phyloP scores from a whole-genome alignment of 2,888 invertebrate genomes.

The Pandemis heparana region DNA sequence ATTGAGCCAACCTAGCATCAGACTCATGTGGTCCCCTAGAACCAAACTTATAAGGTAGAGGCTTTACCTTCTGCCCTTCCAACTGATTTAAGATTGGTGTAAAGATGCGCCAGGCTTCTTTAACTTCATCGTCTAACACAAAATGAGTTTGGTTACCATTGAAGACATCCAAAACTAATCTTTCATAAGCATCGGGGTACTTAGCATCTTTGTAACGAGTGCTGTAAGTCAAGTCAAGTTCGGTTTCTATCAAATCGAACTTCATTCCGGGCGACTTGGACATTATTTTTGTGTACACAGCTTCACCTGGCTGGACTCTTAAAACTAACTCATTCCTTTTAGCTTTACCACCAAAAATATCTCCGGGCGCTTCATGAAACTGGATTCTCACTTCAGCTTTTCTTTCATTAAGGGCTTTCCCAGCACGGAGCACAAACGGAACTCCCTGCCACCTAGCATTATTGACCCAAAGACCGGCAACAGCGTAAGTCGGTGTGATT shows the following conservation, averaged over 20 bases:
- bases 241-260: slow-evolving; percentile 99
- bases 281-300: slow-evolving; percentile 99
- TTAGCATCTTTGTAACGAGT: slow-evolving; percentile 93
- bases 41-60: slow-evolving; percentile 94
- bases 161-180: slow-evolving; percentile 98
- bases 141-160: slow-evolving; percentile 99
- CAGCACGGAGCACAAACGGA: slow-evolving; percentile 98
- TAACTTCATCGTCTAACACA: slow-evolving; percentile 98
- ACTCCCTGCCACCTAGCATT: slow-evolving; percentile 99
- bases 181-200: slow-evolving; percentile 98
- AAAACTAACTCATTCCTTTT: slow-evolving; percentile 99
- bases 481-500: slow-evolving; percentile 97
- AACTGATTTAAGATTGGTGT: slow-evolving; percentile 96
- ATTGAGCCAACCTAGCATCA: slow-evolving; percentile 91
- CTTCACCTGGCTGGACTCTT: slow-evolving; percentile 99
- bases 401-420: slow-evolving; percentile 99
- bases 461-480: slow-evolving; percentile 94
- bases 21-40: slow-evolving; percentile 97
- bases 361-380: slow-evolving; percentile 98
- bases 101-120: slow-evolving; percentile 99
- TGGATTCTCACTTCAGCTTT: slow-evolving; percentile 99
- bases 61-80: slow-evolving; percentile 90
- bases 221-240: slow-evolving; percentile 98
- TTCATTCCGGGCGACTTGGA: slow-evolving; percentile 99
- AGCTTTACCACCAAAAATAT: slow-evolving; percentile 95